phyloP scores from a whole-genome alignment of 1,140 invertebrate species.

The Aphelenchoides avenae region DNA sequence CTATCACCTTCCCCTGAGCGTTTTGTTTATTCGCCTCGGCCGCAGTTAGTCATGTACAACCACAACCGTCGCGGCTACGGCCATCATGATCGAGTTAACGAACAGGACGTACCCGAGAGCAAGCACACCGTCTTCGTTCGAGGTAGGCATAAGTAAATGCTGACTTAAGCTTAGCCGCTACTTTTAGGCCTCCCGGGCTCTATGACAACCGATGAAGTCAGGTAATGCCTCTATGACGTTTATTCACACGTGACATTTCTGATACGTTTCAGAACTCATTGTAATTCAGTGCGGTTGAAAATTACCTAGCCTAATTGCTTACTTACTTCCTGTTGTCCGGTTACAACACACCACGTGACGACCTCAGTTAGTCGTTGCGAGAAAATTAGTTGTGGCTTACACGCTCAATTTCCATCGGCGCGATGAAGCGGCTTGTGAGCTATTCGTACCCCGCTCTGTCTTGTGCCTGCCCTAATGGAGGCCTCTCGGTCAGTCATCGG shows the following conservation, averaged over 20 bases:
- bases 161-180: no score
- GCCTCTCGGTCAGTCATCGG: no score
- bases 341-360: no score
- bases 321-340: neutral
- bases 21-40: no score
- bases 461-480: neutral
- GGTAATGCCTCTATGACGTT: constrained; percentile 25
- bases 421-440: neutral
- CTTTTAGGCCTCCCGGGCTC: constrained; percentile 26
- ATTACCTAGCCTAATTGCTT: constrained; percentile 10
- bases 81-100: constrained; percentile 38
- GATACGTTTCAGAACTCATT: constrained; percentile 13
- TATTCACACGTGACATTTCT: constrained; percentile 1
- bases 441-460: neutral
- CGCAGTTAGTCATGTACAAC: no score
- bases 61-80: no score
- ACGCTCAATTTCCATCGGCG: neutral
- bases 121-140: constrained; percentile 37
- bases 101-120: constrained; percentile 26
- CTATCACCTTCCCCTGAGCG: no score
- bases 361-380: neutral
- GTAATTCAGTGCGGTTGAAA: constrained; percentile 7
- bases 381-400: neutral
- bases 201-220: constrained; percentile 31
- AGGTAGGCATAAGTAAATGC: no score